phyloP scores from a whole-genome alignment of 2,797 vertebrate species.

The Acanthis flammea region DNA sequence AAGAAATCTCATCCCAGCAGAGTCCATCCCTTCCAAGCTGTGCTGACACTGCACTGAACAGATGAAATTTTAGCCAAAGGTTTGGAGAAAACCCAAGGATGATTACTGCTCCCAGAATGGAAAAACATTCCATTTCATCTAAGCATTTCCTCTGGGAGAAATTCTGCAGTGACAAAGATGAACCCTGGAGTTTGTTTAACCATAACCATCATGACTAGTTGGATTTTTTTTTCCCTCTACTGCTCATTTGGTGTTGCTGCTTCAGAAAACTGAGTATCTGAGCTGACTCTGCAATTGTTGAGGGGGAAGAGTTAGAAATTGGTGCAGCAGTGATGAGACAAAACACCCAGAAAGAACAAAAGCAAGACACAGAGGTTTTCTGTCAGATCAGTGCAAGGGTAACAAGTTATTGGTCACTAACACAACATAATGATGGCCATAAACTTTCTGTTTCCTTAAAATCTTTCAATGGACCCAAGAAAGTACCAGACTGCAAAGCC shows the following conservation, averaged over 20 bases:
- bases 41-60: background rate
- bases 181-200: background rate
- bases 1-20: background rate
- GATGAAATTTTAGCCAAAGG: background rate
- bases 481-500: background rate
- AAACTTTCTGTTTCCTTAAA: background rate
- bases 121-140: no score
- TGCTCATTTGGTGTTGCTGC: background rate
- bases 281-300: background rate
- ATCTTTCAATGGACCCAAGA: background rate
- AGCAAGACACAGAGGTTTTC: background rate
- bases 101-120: background rate
- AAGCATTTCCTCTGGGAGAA: background rate
- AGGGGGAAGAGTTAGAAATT: background rate
- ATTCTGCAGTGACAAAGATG: background rate
- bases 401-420: background rate
- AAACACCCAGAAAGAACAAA: background rate
- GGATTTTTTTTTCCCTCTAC: background rate
- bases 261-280: background rate
- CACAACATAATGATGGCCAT: background rate
- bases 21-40: background rate
- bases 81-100: background rate
- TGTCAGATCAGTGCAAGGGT: background rate
- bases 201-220: background rate
- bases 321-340: background rate